Percentiles rank a stretch among this genome's conserved stretches.
Evolutionary conservation across 2,888 invertebrate species (phyloP).

Genomic region (Andrena trimmerana): DNA sequence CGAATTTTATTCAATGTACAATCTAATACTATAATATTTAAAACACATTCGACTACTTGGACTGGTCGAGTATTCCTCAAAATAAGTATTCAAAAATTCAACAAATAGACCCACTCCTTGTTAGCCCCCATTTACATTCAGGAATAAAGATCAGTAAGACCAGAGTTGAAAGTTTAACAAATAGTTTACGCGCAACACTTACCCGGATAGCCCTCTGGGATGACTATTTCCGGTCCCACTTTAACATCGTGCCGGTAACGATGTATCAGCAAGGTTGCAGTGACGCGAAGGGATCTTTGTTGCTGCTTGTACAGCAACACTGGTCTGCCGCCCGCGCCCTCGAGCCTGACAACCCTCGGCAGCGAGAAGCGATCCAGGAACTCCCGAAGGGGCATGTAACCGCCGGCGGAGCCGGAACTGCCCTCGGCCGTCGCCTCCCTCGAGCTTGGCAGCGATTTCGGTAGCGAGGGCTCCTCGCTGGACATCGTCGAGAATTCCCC

Average conservation of each 20-base stretch:
- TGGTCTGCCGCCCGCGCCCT: slow-evolving; percentile 85
- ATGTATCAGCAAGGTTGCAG: slow-evolving; percentile 84
- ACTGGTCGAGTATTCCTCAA: no score
- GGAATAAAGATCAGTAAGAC: no score
- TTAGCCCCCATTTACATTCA: no score
- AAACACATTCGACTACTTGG: no score
- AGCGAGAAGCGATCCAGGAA: slow-evolving; percentile 85
- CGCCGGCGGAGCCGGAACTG: slow-evolving; percentile 79
- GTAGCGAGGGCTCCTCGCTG: slow-evolving; percentile 81
- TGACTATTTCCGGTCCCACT: slow-evolving; percentile 86
- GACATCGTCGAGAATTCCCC: slow-evolving; percentile 83
- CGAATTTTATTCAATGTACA: no score
- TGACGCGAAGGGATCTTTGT: slow-evolving; percentile 80
- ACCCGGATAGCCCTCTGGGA: slow-evolving; percentile 86
- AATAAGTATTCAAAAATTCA: no score
- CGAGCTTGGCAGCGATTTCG: slow-evolving; percentile 82
- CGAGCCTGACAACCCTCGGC: slow-evolving; percentile 84
- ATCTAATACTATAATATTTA: no score
- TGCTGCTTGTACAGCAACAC: slow-evolving; percentile 82
- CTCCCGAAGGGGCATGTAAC: slow-evolving; percentile 82
- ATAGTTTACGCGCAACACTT: slow-evolving; percentile 54
- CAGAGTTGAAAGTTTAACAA: background rate
- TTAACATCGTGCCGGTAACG: slow-evolving; percentile 86
- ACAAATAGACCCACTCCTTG: no score
- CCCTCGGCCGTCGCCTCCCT: slow-evolving; percentile 83